Evolutionary conservation across 2,888 invertebrate genomes (phyloP), one percentile per base, ranked within the genome.

Genomic region (Rhagonycha lutea): DNA sequence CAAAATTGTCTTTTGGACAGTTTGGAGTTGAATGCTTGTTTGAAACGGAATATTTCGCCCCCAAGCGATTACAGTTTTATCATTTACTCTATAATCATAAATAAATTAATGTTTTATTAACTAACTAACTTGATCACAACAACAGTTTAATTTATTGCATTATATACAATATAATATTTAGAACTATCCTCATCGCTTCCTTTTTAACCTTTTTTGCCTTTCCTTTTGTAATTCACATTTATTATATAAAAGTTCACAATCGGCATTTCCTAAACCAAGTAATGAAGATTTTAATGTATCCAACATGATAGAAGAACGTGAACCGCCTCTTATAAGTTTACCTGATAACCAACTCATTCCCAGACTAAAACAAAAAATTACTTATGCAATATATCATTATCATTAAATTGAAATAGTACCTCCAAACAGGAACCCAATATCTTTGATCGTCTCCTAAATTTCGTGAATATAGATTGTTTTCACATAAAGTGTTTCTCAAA

Each of bases 301-400:
- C 79, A 91, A 83, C 88, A 89, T 90, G 75, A 89, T 88, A 70
- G 89, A 87, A 83, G 89, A 88, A 11, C 87, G 85, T 29, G 87
- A 83, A 68, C 86, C 79, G 76, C 82, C 84, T 73, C 84, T 85
- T 14, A 87, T 80, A 61, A 91, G 80, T 80, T 88, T 88, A 0
- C 94, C 92, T 0, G 93, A 92, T 8, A 92, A 86, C 94, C 94
- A 95, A 76, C 94, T 93, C 87, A 94, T 91, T n/a, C 94, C 94
- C 77, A 93, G 90, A 84, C 94, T 94, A 87, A n/a, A 87, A 87
- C 81, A 78, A 77, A 70, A 76, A 62, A 70, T 14, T 47, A n/a
- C 2, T 2, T n/a, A 0, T 47, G 1, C n/a, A 12, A n/a, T n/a
- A n/a, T n/a, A 47, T n/a, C 7, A 7, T n/a, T 47, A 7, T n/a